These are phyloP conservation scores for Forbesichthys papilliferus DNA, from an alignment of 2,113 vertebrate genomes.

Conservation along the genomic window DNA sequence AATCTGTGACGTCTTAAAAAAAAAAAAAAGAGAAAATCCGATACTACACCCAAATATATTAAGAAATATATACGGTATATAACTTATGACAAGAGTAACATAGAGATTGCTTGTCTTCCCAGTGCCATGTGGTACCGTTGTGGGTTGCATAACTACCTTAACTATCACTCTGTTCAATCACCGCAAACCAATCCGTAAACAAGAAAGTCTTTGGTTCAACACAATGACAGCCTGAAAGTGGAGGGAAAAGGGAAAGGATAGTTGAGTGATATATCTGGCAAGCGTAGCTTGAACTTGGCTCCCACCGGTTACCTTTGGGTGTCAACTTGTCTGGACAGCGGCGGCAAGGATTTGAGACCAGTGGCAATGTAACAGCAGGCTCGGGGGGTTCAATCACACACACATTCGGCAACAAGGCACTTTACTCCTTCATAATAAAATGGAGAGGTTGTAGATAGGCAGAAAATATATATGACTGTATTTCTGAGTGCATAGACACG, in stretches of 20 bases:
- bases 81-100: not conserved
- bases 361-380: not conserved
- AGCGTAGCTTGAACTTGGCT: constrained; percentile 49
- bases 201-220: constrained; percentile 41
- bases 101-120: constrained; percentile 15
- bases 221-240: constrained; percentile 32
- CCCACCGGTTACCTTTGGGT: not conserved
- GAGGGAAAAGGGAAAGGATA: constrained; percentile 30
- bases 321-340: constrained; percentile 7
- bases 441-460: constrained; percentile 14
- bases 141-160: constrained; percentile 33
- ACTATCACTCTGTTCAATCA: constrained; percentile 49
- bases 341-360: not conserved
- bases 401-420: constrained; percentile 65
- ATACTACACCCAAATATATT: constrained; percentile 17
- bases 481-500: not conserved
- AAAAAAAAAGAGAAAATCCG: not conserved
- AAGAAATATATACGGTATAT: not conserved
- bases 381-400: constrained; percentile 27
- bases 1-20: constrained; percentile 10
- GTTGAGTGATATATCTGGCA: constrained; percentile 18
- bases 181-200: not conserved
- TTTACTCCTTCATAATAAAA: constrained; percentile 37
- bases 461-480: not conserved
- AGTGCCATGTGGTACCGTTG: constrained; percentile 33